Percentiles rank a stretch among this genome's conserved stretches.
phyloP scores from a whole-genome alignment of 2,113 vertebrate genomes.

The Haliaeetus leucogaster region DNA sequence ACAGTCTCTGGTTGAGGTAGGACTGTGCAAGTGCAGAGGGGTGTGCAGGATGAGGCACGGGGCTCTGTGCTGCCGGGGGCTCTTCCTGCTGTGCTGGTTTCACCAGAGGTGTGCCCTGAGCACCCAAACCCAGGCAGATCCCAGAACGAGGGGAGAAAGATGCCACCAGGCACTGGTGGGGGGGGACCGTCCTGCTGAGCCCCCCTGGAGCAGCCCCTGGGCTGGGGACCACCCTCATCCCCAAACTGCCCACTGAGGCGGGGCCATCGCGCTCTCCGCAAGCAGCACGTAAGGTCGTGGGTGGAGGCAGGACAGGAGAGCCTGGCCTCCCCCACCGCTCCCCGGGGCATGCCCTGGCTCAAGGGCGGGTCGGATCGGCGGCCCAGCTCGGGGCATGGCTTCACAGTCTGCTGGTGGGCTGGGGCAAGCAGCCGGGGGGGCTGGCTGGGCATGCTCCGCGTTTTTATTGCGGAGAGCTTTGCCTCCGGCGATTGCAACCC shows the following conservation, averaged over 20 bases:
- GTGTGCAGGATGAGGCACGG: not conserved
- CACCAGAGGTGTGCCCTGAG: accelerated
- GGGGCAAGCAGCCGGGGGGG: not conserved
- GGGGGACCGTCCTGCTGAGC: not conserved
- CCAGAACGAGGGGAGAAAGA: accelerated
- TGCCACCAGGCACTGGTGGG: accelerated
- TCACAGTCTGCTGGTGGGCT: accelerated
- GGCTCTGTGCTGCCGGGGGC: not conserved
- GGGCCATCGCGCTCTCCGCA: accelerated
- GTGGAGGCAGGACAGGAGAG: not conserved
- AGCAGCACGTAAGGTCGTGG: accelerated
- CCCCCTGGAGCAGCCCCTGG: accelerated
- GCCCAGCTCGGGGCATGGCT: too few relatives aligned
- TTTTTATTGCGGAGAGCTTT: accelerated
- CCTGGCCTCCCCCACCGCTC: too few relatives aligned
- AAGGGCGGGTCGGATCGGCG: too few relatives aligned
- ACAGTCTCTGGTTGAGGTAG: accelerated
- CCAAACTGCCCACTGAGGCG: accelerated
- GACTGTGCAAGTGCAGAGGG: not conserved
- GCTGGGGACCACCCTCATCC: not conserved
- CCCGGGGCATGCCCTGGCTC: too few relatives aligned
- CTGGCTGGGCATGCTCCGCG: accelerated
- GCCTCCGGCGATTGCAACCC: accelerated
- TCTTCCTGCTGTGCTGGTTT: not conserved
- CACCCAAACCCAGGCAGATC: not conserved